phyloP scores from a whole-genome alignment of 2,888 invertebrate species.

The Chrysodeixis includens region DNA sequence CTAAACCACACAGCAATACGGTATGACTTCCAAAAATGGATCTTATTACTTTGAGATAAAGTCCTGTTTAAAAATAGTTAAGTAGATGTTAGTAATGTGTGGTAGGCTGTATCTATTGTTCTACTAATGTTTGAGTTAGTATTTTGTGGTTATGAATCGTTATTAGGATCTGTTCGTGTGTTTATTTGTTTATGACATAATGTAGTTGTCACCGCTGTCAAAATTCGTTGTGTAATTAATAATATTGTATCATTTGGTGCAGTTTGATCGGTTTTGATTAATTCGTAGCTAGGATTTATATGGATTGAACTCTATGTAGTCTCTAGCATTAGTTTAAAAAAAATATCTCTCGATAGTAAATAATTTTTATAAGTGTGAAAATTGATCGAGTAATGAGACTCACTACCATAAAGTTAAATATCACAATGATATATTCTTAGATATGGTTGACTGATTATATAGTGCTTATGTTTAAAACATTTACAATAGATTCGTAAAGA shows the following conservation, averaged over 20 bases:
- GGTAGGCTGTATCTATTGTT: conserved; percentile 1
- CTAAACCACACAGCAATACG: not conserved
- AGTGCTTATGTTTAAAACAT: too few species aligned
- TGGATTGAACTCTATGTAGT: too few species aligned
- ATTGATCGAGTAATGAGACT: too few species aligned
- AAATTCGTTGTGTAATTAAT: not conserved
- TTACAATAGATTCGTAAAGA: too few species aligned
- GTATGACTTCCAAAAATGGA: not conserved
- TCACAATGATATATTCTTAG: too few species aligned
- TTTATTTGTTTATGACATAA: not conserved
- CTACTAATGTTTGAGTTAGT: not conserved
- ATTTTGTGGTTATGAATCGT: conserved; percentile 1
- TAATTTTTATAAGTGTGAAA: too few species aligned
- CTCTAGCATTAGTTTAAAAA: too few species aligned
- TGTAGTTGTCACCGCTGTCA: not conserved
- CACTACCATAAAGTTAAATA: too few species aligned
- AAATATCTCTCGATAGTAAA: too few species aligned
- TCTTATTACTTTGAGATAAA: not conserved
- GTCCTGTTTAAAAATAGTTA: not conserved
- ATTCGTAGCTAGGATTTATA: not conserved
- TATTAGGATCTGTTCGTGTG: not conserved
- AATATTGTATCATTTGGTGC: not conserved
- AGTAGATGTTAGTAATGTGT: not conserved
- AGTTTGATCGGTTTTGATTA: not conserved
- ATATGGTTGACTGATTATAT: too few species aligned